Evolutionary conservation across 2,888 invertebrate species (phyloP).

Genomic region (Marronus borbonicus): DNA sequence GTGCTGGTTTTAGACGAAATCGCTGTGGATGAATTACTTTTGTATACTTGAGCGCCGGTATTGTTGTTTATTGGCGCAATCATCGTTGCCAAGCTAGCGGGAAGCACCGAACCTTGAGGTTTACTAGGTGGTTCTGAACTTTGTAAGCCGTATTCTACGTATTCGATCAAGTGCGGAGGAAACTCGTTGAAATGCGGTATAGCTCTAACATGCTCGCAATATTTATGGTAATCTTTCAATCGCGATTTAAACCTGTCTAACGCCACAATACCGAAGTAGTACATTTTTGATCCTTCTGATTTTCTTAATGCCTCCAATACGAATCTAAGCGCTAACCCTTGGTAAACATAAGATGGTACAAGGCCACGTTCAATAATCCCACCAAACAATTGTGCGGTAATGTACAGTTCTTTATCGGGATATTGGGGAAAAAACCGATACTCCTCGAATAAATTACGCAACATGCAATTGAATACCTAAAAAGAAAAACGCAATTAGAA

Average conservation of each 20-base stretch:
- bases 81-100: slow-evolving; percentile 77
- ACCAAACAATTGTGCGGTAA: slow-evolving; percentile 97
- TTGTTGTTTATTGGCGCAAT: slow-evolving; percentile 72
- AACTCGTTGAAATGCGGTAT: slow-evolving; percentile 95
- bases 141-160: slow-evolving; percentile 92
- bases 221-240: slow-evolving; percentile 96
- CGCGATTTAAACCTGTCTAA: slow-evolving; percentile 94
- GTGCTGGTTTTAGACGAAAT: slow-evolving; percentile 68
- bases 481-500: slow-evolving; percentile 55
- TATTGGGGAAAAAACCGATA: slow-evolving; percentile 99
- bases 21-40: slow-evolving; percentile 52
- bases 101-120: slow-evolving; percentile 82
- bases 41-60: slow-evolving; percentile 45
- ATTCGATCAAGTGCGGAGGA: slow-evolving; percentile 93
- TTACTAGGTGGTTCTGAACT: slow-evolving; percentile 91
- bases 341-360: slow-evolving; percentile 87
- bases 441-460: slow-evolving; percentile 97
- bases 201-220: slow-evolving; percentile 94
- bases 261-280: slow-evolving; percentile 96
- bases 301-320: slow-evolving; percentile 95
- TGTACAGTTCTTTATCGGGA: slow-evolving; percentile 97
- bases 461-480: slow-evolving; percentile 93
- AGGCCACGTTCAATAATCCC: slow-evolving; percentile 97
- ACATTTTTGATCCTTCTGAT: slow-evolving; percentile 95
- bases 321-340: slow-evolving; percentile 92